These are phyloP conservation scores for Aldabrachelys gigantea DNA, from an alignment of 2,113 vertebrate genomes.

Conservation along the genomic window DNA sequence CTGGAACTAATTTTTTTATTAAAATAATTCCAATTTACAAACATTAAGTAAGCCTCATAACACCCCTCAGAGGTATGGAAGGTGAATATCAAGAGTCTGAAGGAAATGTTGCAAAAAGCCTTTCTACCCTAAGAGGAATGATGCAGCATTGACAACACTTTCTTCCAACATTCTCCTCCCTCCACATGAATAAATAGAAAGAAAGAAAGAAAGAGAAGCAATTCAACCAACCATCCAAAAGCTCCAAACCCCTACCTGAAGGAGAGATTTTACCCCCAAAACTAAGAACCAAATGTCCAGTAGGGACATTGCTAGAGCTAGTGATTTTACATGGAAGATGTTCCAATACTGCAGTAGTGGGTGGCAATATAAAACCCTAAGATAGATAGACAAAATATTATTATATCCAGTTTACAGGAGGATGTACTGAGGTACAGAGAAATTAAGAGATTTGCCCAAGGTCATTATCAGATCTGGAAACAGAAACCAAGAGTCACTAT, in stretches of 20 bases:
- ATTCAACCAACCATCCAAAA: neutral
- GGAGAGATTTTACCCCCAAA: neutral
- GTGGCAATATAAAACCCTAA: neutral
- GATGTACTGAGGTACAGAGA: neutral
- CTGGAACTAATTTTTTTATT: neutral
- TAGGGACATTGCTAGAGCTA: neutral
- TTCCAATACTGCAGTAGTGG: neutral
- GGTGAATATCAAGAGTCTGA: neutral
- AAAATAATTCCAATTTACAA: neutral
- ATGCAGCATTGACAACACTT: neutral
- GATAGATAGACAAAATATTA: neutral
- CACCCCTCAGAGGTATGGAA: neutral
- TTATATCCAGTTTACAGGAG: neutral
- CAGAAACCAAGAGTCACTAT: neutral
- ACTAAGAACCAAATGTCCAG: neutral
- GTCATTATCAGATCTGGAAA: neutral
- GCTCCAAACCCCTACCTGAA: neutral
- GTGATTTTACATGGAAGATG: neutral
- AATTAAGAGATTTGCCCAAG: neutral
- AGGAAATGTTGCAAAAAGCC: neutral
- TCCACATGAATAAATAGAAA: neutral
- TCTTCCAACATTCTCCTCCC: neutral
- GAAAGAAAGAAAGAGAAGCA: neutral
- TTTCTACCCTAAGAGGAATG: neutral
- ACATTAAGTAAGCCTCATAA: fast-evolving